phyloP scores from a whole-genome alignment of 2,113 vertebrate genomes.

The Orthonyx spaldingii region DNA sequence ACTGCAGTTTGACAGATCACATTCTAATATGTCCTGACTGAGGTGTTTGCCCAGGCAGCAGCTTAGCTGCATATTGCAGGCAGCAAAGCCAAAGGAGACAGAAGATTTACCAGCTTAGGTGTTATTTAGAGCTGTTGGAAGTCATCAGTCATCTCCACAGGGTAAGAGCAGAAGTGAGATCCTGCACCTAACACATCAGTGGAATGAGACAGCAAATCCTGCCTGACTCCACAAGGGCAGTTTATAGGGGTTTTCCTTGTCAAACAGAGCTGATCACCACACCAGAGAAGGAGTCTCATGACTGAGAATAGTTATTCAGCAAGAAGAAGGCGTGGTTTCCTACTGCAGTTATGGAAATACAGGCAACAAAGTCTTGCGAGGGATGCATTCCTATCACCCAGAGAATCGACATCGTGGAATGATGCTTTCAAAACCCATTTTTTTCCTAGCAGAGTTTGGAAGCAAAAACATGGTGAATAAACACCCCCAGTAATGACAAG shows the following conservation, averaged over 20 bases:
- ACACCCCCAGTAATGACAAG: neutral
- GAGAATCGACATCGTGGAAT: fast-evolving
- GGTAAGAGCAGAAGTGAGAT: neutral
- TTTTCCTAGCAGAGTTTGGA: neutral
- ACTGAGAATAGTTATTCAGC: neutral
- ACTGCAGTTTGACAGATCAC: neutral
- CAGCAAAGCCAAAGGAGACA: neutral
- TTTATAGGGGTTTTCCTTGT: neutral
- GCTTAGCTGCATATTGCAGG: neutral
- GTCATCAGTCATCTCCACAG: neutral
- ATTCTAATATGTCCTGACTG: neutral
- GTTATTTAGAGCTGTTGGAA: neutral
- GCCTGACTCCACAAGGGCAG: neutral
- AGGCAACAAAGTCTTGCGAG: fast-evolving
- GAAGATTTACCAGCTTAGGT: neutral
- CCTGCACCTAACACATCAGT: neutral
- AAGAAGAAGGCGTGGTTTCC: neutral
- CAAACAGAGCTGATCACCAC: neutral
- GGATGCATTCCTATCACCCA: neutral
- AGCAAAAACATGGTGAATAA: neutral
- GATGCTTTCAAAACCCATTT: neutral
- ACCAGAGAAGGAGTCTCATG: neutral
- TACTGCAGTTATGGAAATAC: neutral
- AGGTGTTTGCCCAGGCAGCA: neutral
- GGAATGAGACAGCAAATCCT: neutral